A percentile compares a stretch with the other conserved stretches of the same genome.
Evolutionary conservation across 2,113 vertebrate genomes (phyloP).

Genomic region (Mellivora capensis): DNA sequence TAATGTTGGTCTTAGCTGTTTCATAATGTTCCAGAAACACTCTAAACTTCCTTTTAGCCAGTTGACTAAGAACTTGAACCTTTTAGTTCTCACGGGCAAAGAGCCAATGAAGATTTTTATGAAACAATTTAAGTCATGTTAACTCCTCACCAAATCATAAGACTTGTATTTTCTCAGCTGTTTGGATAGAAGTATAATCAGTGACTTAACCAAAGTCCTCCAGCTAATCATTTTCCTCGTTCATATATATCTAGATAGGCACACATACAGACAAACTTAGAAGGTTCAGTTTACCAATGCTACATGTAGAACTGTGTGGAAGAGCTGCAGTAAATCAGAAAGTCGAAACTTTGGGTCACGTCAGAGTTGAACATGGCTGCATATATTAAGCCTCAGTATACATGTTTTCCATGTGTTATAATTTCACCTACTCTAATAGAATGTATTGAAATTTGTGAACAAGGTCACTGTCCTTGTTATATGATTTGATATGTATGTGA

Average conservation of each 20-base stretch:
- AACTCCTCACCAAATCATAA: conserved; percentile 16
- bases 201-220: not conserved
- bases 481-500: not conserved
- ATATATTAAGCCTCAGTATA: not conserved
- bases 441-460: not conserved
- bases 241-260: not conserved
- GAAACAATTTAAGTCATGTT: not conserved
- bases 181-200: not conserved
- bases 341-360: not conserved
- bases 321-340: not conserved
- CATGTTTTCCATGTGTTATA: not conserved
- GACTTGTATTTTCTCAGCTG: not conserved
- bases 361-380: not conserved
- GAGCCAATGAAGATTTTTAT: not conserved
- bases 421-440: not conserved
- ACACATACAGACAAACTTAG: not conserved
- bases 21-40: not conserved
- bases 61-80: not conserved
- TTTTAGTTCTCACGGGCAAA: not conserved
- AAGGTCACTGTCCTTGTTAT: not conserved
- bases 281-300: not conserved
- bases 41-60: not conserved
- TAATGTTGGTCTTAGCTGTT: not conserved
- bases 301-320: not conserved
- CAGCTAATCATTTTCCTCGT: not conserved